Conservation (phyloP, 2,797 vertebrate genomes). For the Notolabrus celidotus region DNA sequence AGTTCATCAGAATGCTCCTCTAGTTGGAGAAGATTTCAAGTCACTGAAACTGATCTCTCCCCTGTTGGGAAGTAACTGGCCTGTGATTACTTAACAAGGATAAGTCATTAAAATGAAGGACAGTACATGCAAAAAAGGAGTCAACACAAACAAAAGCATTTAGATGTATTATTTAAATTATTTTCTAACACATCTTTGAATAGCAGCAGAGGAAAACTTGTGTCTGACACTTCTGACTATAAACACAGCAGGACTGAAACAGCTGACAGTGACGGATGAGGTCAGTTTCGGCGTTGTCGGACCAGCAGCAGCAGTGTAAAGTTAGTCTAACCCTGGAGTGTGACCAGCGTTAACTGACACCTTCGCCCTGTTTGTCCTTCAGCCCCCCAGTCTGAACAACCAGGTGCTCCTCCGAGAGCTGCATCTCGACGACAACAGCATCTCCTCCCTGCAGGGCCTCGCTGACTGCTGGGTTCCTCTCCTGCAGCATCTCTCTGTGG, state of each 20-base stretch:
- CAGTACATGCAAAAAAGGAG: too few species aligned
- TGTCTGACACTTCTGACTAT: constrained; percentile 9
- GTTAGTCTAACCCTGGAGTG: constrained; percentile 61
- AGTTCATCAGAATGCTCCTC: too few species aligned
- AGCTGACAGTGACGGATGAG: constrained; percentile 68
- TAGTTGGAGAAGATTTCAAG: too few species aligned
- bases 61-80: too few species aligned
- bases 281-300: neutral
- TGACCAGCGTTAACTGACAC: constrained; percentile 36
- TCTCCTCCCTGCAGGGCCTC: constrained; percentile 85
- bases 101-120: too few species aligned
- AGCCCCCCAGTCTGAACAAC: constrained; percentile 90
- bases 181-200: neutral
- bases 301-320: constrained; percentile 33
- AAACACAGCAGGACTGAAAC: constrained; percentile 58
- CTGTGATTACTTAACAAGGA: too few species aligned
- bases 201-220: constrained; percentile 2
- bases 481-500: constrained; percentile 84
- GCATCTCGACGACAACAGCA: constrained; percentile 91
- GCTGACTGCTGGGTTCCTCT: constrained; percentile 91
- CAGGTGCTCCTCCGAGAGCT: constrained; percentile 94
- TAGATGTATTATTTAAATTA: too few species aligned
- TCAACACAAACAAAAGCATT: too few species aligned
- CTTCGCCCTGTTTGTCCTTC: constrained; percentile 43
- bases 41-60: too few species aligned